Percentiles rank a stretch among this genome's conserved stretches.
These are phyloP conservation scores for Radopholus similis DNA, from an alignment of 1,140 invertebrate species.

Conservation along the genomic window DNA sequence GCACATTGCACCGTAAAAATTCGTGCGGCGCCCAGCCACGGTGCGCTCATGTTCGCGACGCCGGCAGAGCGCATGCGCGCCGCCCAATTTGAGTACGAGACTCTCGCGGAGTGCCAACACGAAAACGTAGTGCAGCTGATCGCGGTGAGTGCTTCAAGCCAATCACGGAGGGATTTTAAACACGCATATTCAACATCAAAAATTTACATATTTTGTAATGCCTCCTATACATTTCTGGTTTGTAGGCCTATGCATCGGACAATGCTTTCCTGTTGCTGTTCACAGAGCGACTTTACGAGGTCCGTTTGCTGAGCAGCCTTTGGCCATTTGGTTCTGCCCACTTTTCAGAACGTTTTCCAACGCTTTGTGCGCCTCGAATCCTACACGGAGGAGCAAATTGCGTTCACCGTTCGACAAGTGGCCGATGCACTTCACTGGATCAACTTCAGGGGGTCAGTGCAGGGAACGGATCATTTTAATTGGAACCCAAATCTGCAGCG, in stretches of 20 bases:
- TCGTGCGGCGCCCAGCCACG: constrained; percentile 21
- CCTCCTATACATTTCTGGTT: too few relatives aligned
- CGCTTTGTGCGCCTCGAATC: constrained; percentile 51
- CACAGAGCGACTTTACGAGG: constrained; percentile 52
- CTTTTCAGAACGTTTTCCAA: constrained; percentile 59
- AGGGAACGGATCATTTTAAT: neutral
- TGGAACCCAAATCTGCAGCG: constrained; percentile 63
- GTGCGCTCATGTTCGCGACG: constrained; percentile 18
- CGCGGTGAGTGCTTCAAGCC: constrained; percentile 41
- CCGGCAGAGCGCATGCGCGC: constrained; percentile 15
- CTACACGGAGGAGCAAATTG: constrained; percentile 59
- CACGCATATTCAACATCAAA: too few relatives aligned
- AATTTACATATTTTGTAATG: too few relatives aligned
- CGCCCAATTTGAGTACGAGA: constrained; percentile 45
- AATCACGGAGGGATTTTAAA: constrained; percentile 9
- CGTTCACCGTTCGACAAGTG: constrained; percentile 55
- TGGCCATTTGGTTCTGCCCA: too few relatives aligned
- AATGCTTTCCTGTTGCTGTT: constrained; percentile 51
- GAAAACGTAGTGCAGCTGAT: constrained; percentile 57
- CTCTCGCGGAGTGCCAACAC: constrained; percentile 45
- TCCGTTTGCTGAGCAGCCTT: too few relatives aligned
- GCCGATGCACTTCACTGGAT: constrained; percentile 54
- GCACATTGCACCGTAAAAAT: constrained; percentile 46
- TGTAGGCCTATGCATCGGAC: constrained; percentile 15
- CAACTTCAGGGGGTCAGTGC: constrained; percentile 56